These are phyloP conservation scores for Philereme transversata DNA, from an alignment of 2,888 invertebrate species.

Conservation along the genomic window DNA sequence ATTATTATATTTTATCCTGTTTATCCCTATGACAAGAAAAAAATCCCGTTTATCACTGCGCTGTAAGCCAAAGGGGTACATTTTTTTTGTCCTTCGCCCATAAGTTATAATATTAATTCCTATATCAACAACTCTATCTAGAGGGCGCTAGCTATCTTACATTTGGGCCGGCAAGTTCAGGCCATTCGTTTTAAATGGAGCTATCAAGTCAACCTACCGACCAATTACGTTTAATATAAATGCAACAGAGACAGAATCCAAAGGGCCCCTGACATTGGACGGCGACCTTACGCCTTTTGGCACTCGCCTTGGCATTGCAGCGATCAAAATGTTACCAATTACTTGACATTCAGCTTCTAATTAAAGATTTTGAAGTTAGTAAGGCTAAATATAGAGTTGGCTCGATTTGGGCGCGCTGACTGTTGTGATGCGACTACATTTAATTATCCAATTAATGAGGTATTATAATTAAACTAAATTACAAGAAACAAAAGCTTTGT, in stretches of 20 bases:
- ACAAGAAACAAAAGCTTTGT: background rate
- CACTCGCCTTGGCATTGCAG: conserved; percentile 81
- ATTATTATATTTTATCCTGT: too few species aligned
- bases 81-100: too few species aligned
- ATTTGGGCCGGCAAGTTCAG: background rate
- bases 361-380: conserved; percentile 50
- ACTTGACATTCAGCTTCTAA: conserved; percentile 50
- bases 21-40: too few species aligned
- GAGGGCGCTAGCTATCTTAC: conserved; percentile 5
- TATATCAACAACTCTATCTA: background rate
- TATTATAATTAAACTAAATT: background rate
- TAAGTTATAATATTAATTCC: too few species aligned
- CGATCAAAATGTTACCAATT: conserved; percentile 58
- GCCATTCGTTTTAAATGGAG: conserved; percentile 26
- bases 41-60: too few species aligned
- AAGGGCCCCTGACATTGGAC: conserved; percentile 81
- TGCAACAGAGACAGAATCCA: conserved; percentile 62
- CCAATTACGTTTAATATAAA: conserved; percentile 41
- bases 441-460: conserved; percentile 11
- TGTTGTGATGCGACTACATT: conserved; percentile 15
- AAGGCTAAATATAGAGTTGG: conserved; percentile 52
- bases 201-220: conserved; percentile 19
- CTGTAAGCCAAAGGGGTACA: too few species aligned
- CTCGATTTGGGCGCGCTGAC: conserved; percentile 43
- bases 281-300: conserved; percentile 76